Evolutionary conservation across 2,888 invertebrate species (phyloP), one percentile per base, ranked within the genome.

Genomic region (Argyresthia goedartella): DNA sequence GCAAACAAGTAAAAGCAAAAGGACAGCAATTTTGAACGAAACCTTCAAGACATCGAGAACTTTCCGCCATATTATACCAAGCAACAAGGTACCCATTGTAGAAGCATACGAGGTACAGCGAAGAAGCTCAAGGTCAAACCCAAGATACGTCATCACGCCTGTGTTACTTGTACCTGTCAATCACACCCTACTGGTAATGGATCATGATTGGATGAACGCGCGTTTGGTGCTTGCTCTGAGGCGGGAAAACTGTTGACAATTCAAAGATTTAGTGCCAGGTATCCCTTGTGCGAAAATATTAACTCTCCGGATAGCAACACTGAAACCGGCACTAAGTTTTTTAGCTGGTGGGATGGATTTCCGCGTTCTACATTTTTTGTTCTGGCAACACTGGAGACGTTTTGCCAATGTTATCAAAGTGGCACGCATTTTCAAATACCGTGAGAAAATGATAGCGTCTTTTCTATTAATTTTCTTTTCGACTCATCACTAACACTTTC

Each of bases 401-500:
- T 6, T 6, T 25, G 6, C 25, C 6, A 25, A 4, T 25, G 25
- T 6, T 25, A 6, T 25, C 6, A 25, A 2, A 4, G 6, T 25
- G 3, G 25, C 25, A 25, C 25, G 25, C 2, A 4, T 25, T 25
- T 25, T 25, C 25, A 25, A 25, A 25, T 25, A 6, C 2, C 25
- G 25, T 6, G 25, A 2, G 2, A 6, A 25, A 25, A 25, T 25
- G 2, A 25, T 6, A 25, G 25, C 25, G 25, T 25, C 2, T 25
- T 25, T 6, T 57, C 56, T 68, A 80, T 84, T 84, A 84, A 86
- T 73, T n/a, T 39, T 11, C 9, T 25, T 81, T 81, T 82, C 84
- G 84, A 81, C 85, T 85, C 85, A 76, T 81, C 82, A 79, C 82
- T 85, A 85, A 86, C 77, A 72, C 67, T 59, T 63, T 60, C 64